Base-by-base conservation (phyloP, 2,888 invertebrate species). In the Caenorhabditis zanzibari region DNA sequence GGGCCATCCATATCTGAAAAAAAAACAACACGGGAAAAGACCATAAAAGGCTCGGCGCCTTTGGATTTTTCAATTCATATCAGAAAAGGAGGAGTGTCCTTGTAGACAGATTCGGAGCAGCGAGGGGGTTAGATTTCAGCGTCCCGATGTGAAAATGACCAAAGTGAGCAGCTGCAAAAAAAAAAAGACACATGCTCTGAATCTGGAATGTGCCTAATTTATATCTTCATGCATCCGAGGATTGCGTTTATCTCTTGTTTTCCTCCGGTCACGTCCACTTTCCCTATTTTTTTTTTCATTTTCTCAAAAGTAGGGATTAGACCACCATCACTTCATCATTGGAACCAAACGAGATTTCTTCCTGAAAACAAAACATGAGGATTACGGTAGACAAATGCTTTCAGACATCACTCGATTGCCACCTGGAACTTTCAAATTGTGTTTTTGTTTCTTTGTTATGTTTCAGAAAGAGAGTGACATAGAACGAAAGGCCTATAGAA, bases 1-100 rank as follows among this genome's bases (percentile, higher is more conserved):
- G 71, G 71, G 79, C 63, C 79, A 79, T 71, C 79, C 71, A 79
- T 72, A 79, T 79, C 63, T 79, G 79, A 71, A 79, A 77, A 79
- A 71, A 44, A 12, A 47, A 47, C n/a, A n/a, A 44, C 44, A 16
- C 16, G 14, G 16, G 14, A 44, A 16, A 12, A 19, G 19, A 47
- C 47, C 47, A 47, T 2, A 38, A 12, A 38, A 12, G 12, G 10
- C 47, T 47, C 6, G 47, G 19, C 19, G 14, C 19, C 19, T 2
- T 38, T 54, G n/a, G 19, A 16, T 44, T 47, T 47, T 19, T 47
- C 47, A 19, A 47, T 47, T 47, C 47, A 47, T 47, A 47, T 47
- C 19, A 19, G 47, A 47, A 38, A 38, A 47, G 47, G 10, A 47
- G 47, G 19, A n/a, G n/a, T 22, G 38, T 38, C 19, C n/a, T 47